Evolutionary conservation across 2,797 vertebrate species (phyloP).

Genomic region (Lerista edwardsae): DNA sequence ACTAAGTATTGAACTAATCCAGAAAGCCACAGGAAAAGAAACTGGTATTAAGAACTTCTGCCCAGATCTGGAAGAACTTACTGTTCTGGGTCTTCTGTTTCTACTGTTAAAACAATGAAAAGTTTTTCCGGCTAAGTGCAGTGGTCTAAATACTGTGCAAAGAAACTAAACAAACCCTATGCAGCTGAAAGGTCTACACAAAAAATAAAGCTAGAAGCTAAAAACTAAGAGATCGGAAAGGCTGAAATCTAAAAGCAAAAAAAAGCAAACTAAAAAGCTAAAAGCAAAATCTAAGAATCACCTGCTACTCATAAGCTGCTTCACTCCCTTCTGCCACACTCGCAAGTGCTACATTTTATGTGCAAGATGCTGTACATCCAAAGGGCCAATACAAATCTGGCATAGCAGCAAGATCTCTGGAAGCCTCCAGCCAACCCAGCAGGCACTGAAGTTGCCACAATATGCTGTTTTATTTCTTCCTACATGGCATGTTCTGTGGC

Average conservation of each 20-base stretch:
- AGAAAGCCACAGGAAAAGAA: not conserved
- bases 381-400: not conserved
- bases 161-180: too few species aligned
- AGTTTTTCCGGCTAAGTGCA: too few species aligned
- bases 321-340: not conserved
- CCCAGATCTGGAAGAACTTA: not conserved
- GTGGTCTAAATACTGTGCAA: too few species aligned
- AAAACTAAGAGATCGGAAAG: too few species aligned
- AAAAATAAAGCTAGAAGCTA: too few species aligned
- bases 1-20: not conserved
- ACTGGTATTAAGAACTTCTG: not conserved
- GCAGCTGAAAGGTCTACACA: too few species aligned
- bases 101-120: too few species aligned
- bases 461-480: conserved; percentile 56
- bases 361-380: not conserved
- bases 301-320: not conserved
- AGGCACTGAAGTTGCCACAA: conserved; percentile 65
- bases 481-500: conserved; percentile 51
- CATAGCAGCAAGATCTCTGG: not conserved
- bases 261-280: too few species aligned
- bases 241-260: too few species aligned
- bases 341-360: not conserved
- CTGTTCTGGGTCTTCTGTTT: not conserved
- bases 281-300: too few species aligned
- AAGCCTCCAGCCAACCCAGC: conserved; percentile 51